A percentile compares a stretch with the other conserved stretches of the same genome.
Evolutionary conservation across 92 coral and sea anemone species (phyloP).

Genomic region (Paramuricea clavata): DNA sequence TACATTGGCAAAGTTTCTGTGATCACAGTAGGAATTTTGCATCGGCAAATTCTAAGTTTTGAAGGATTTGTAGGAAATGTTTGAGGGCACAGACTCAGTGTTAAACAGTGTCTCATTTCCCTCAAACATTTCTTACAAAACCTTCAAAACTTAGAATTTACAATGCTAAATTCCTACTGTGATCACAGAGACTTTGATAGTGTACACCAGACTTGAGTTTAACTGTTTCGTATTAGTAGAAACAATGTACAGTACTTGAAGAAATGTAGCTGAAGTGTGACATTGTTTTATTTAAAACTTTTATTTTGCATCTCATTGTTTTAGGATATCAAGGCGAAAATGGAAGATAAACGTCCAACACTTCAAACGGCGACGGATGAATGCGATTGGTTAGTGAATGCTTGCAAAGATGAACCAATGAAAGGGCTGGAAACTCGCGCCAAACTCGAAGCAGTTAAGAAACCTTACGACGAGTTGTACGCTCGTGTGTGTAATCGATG

Average conservation of each 20-base stretch:
- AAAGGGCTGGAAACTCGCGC: conserved; percentile 86
- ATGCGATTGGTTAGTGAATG: conserved; percentile 84
- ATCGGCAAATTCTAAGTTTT: no score
- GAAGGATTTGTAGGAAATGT: no score
- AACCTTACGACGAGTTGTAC: conserved; percentile 81
- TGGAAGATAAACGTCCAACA: conserved; percentile 83
- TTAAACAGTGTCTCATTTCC: no score
- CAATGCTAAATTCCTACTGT: no score
- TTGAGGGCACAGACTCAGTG: no score
- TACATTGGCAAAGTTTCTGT: no score
- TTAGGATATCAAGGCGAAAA: conserved; percentile 80
- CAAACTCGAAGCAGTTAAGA: conserved; percentile 90
- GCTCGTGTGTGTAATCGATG: conserved; percentile 86
- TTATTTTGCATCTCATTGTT: not conserved
- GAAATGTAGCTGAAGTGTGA: not conserved
- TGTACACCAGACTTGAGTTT: not conserved
- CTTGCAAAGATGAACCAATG: conserved; percentile 93
- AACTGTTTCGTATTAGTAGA: not conserved
- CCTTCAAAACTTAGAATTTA: no score
- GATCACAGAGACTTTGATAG: no score
- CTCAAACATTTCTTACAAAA: no score
- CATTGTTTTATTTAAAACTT: not conserved
- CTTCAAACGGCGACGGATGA: conserved; percentile 83
- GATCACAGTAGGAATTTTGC: no score
- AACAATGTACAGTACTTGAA: no score